Conservation (phyloP, 2,888 invertebrate genomes). For the Chesias legatella region DNA sequence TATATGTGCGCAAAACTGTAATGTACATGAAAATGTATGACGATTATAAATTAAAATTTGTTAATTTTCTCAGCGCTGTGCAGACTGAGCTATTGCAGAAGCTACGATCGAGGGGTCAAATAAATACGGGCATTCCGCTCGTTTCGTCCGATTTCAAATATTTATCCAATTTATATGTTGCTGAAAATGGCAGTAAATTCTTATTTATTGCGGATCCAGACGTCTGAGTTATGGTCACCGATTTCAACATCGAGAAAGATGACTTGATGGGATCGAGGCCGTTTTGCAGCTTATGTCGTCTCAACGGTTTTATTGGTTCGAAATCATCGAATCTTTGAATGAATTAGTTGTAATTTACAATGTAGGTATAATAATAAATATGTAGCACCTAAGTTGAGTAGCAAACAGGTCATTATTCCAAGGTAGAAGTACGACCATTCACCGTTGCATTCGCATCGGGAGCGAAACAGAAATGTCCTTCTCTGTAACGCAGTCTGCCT, state of each 20-base stretch:
- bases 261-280: constrained; percentile 9
- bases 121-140: constrained; percentile 29
- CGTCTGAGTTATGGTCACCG: constrained; percentile 25
- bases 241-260: constrained; percentile 22
- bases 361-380: too few species aligned
- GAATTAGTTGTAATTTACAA: not conserved
- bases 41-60: too few species aligned
- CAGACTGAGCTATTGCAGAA: constrained; percentile 4
- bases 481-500: too few species aligned
- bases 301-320: not conserved
- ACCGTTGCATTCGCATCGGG: too few species aligned
- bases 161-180: constrained; percentile 55
- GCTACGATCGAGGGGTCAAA: constrained; percentile 22
- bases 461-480: too few species aligned
- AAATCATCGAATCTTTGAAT: not conserved
- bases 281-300: not conserved
- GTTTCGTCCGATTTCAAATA: constrained; percentile 51
- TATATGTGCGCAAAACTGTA: too few species aligned
- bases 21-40: too few species aligned
- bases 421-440: too few species aligned
- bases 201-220: constrained; percentile 29
- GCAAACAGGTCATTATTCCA: too few species aligned
- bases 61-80: too few species aligned
- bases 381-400: too few species aligned
- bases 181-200: constrained; percentile 33